A percentile compares a stretch with the other conserved stretches of the same genome.
phyloP scores from a whole-genome alignment of 23 tunicate species.

The Oikopleura vanhoeffeni region DNA sequence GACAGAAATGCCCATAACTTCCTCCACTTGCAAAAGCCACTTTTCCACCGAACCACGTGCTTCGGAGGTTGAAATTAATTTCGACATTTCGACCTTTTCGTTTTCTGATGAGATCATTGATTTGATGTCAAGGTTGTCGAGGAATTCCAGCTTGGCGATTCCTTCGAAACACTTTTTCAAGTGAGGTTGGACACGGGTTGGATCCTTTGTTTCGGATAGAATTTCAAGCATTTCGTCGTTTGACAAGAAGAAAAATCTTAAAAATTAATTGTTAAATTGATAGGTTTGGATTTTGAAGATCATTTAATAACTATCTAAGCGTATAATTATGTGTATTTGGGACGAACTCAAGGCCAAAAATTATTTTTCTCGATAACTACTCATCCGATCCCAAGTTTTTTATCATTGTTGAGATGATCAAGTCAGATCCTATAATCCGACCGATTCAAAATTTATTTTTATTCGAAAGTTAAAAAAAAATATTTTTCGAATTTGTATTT shows the following conservation, averaged over 20 bases:
- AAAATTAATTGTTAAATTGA: neutral
- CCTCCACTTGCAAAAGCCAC: conserved; percentile 93
- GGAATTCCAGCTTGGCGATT: conserved; percentile 76
- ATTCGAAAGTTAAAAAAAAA: too few relatives aligned
- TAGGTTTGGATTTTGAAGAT: neutral
- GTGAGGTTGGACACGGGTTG: conserved; percentile 97
- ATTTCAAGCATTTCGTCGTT: conserved; percentile 98
- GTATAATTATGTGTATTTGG: too few relatives aligned
- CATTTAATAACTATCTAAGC: too few relatives aligned
- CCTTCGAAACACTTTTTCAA: conserved; percentile 95
- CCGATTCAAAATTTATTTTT: too few relatives aligned
- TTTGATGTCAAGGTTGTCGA: conserved; percentile 77
- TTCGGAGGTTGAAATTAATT: conserved; percentile 73
- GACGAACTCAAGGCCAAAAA: too few relatives aligned
- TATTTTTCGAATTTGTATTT: too few relatives aligned
- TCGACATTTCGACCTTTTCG: conserved; percentile 54
- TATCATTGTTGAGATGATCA: too few relatives aligned
- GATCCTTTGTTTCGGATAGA: conserved; percentile 87
- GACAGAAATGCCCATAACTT: conserved; percentile 56
- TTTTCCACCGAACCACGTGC: conserved; percentile 87
- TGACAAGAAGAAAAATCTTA: conserved; percentile 83
- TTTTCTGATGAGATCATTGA: conserved; percentile 88
- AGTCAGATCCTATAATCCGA: too few relatives aligned
- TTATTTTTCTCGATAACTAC: too few relatives aligned
- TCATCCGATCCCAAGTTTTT: too few relatives aligned